Conservation (phyloP, 1,140 invertebrate species). For the Globodera rostochiensis region DNA sequence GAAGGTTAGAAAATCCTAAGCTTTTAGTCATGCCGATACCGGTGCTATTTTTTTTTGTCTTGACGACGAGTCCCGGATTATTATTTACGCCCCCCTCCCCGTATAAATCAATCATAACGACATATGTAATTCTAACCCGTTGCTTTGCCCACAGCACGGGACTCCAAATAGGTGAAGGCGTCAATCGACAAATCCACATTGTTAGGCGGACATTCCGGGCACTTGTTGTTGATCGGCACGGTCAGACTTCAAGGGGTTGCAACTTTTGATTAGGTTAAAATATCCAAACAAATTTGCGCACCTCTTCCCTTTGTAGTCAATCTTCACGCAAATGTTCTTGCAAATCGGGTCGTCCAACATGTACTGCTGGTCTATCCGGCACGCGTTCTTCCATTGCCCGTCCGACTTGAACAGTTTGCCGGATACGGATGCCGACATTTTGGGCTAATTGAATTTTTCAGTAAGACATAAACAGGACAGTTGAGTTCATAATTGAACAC, state of each 20-base stretch:
- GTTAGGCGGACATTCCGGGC: constrained; percentile 29
- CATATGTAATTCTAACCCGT: background rate
- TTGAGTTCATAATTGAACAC: too few species aligned
- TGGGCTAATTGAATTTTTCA: constrained; percentile 1
- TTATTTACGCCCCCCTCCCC: too few species aligned
- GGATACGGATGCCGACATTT: constrained; percentile 31
- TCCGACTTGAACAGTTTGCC: constrained; percentile 20
- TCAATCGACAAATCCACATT: constrained; percentile 34
- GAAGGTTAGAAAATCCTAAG: too few species aligned
- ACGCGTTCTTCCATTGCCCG: constrained; percentile 29
- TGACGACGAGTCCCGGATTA: too few species aligned
- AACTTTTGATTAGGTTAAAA: background rate
- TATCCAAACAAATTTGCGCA: background rate
- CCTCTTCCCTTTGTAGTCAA: constrained; percentile 42
- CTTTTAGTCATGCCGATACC: too few species aligned
- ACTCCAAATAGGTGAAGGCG: constrained; percentile 32
- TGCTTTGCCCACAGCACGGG: constrained; percentile 24
- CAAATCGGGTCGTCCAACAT: constrained; percentile 41
- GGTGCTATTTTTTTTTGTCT: too few species aligned
- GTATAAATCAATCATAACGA: too few species aligned
- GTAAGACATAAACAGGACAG: background rate
- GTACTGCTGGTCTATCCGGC: constrained; percentile 12
- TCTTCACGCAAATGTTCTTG: constrained; percentile 38
- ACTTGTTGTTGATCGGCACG: constrained; percentile 35
- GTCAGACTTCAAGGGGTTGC: constrained; percentile 23